Evolutionary conservation across 2,797 vertebrate genomes (phyloP), one percentile per base, ranked within the genome.

Genomic region (Rhadinocentrus ornatus): DNA sequence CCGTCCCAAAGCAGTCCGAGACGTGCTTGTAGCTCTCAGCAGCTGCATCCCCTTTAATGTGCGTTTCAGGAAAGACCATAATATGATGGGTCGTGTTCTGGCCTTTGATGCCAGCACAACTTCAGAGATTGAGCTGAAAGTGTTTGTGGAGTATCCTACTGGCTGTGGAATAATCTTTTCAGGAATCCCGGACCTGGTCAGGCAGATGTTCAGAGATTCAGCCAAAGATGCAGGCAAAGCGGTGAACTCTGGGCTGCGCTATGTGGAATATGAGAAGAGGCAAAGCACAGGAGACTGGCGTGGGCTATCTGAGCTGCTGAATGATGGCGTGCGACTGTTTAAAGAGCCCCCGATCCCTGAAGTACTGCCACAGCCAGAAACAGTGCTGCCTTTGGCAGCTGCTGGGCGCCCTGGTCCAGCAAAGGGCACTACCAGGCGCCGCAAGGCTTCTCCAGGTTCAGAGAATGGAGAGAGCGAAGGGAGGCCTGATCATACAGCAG

Each of bases 1-100:
- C 74, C 90, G 92, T 3, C 94, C 94, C 44, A 94, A 95, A 78
- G 87, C 91, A 0, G 95, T 97, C 13, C 90, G 96, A 0, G 96
- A 97, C 9, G 94, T 95, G 6, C 93, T 97, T 0, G 68, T 94
- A 4, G 87, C 94, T 0, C 93, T 97, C 11, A 94, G 94, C 4
- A 91, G 88, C 82, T 96, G 95, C 0, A 91, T 95, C 6, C 96
- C 96, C 1, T 97, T 97, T 62, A 95, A 95, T 0, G 95, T 97
- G 16, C 96, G 96, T 71, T 97, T 96, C 90, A 96, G 96, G 83
- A 97, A 96, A 88, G 96, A 97, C 86, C 96, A 96, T 11, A 88
- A 92, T 3, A 82, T 97, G 69, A 83, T 95, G 66, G 96, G 96
- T 0, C 91, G 96, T 0, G 92, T 96, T 11, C 77, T 94, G 77